phyloP scores from a whole-genome alignment of 2,888 invertebrate species.

The Cremastobaeus sp. region DNA sequence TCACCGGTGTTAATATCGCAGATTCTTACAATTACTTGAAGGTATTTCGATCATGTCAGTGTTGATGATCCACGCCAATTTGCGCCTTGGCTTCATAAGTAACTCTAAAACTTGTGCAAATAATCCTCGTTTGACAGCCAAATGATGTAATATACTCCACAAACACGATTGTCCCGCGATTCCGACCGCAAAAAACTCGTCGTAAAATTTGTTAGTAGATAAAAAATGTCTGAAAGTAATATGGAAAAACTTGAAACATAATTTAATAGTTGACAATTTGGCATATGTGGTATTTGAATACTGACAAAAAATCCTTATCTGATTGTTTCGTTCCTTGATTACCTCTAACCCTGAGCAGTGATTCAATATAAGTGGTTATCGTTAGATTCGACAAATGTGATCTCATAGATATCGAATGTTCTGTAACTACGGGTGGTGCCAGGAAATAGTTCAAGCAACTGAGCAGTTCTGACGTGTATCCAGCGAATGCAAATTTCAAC shows the following conservation, averaged over 20 bases:
- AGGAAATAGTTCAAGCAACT: constrained; percentile 81
- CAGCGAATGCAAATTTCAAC: constrained; percentile 82
- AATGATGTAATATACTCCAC: constrained; percentile 81
- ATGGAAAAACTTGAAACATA: no score
- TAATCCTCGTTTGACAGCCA: constrained; percentile 80
- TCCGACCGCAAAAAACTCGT: constrained; percentile 82
- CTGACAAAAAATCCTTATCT: constrained; percentile 80
- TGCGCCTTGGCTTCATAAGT: constrained; percentile 78
- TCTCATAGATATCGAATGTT: constrained; percentile 81
- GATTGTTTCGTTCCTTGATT: constrained; percentile 76
- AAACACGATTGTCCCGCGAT: constrained; percentile 83
- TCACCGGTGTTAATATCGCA: constrained; percentile 1
- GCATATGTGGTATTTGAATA: background rate
- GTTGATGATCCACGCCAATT: constrained; percentile 56
- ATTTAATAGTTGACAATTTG: no score
- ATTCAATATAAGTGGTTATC: constrained; percentile 83
- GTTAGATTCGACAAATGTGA: constrained; percentile 84
- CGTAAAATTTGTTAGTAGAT: constrained; percentile 82
- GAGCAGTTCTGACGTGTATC: constrained; percentile 82
- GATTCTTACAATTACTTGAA: constrained; percentile 36
- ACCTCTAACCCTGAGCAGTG: constrained; percentile 76
- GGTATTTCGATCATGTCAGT: constrained; percentile 30
- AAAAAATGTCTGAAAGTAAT: constrained; percentile 79
- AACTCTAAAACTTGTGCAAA: constrained; percentile 81
- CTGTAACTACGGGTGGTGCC: constrained; percentile 79